Evolutionary conservation across 2,888 invertebrate species (phyloP).

Genomic region (Drosophila picticornis): DNA sequence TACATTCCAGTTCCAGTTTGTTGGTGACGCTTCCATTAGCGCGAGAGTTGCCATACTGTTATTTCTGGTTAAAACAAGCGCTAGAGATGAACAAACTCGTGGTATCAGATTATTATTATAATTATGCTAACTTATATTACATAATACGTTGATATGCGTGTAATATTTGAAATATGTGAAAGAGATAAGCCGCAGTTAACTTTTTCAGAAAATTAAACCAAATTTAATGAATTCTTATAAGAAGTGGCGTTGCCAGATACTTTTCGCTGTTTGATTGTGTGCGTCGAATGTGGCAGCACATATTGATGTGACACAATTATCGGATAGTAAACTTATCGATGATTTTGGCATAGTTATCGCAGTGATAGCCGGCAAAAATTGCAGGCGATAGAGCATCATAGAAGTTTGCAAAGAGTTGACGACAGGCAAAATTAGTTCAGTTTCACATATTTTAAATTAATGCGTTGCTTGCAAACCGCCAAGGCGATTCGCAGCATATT

Average conservation of each 20-base stretch:
- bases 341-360: background rate
- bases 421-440: background rate
- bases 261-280: too few relatives aligned
- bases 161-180: background rate
- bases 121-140: too few relatives aligned
- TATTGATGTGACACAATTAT: background rate
- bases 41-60: slow-evolving; percentile 39
- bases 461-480: slow-evolving; percentile 56
- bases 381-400: slow-evolving; percentile 25
- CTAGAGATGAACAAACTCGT: slow-evolving; percentile 16
- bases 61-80: background rate
- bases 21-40: slow-evolving; percentile 23
- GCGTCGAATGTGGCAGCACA: background rate
- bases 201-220: background rate
- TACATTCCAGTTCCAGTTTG: slow-evolving; percentile 11
- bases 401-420: slow-evolving; percentile 16
- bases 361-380: slow-evolving; percentile 51
- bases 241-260: slow-evolving; percentile 1
- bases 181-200: background rate
- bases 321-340: slow-evolving; percentile 13
- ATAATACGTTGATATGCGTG: too few relatives aligned
- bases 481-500: slow-evolving; percentile 43
- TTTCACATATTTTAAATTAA: slow-evolving; percentile 29
- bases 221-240: background rate
- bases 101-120: background rate